These are phyloP conservation scores for Heterocephalus glaber DNA, from an alignment of 2,113 vertebrate species.

Conservation along the genomic window DNA sequence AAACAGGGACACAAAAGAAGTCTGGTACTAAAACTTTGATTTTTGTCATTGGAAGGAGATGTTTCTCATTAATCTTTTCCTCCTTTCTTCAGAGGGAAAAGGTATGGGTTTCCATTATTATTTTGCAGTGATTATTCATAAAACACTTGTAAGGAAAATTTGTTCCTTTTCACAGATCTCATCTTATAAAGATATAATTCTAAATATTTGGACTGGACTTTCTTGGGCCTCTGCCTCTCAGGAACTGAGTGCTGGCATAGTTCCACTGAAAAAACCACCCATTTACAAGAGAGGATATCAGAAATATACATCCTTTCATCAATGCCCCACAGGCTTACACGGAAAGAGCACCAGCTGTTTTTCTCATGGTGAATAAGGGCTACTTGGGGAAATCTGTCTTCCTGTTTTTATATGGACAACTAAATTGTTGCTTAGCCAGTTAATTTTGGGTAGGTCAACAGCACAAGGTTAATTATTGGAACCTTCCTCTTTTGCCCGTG, in stretches of 20 bases:
- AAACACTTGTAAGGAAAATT: constrained; percentile 78
- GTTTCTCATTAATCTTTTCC: constrained; percentile 83
- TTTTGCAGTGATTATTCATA: constrained; percentile 81
- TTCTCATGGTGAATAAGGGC: constrained; percentile 89
- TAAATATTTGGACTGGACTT: constrained; percentile 83
- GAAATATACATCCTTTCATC: constrained; percentile 87
- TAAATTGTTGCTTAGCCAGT: constrained; percentile 86
- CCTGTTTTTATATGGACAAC: constrained; percentile 90
- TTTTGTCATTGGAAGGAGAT: constrained; percentile 82
- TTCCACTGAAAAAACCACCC: constrained; percentile 83
- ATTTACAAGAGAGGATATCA: constrained; percentile 87
- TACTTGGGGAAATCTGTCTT: constrained; percentile 90
- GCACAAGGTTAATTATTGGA: constrained; percentile 87
- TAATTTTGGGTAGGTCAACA: constrained; percentile 88
- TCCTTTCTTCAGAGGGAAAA: constrained; percentile 51
- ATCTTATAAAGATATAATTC: constrained; percentile 79
- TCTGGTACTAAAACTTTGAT: constrained; percentile 83
- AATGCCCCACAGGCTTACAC: constrained; percentile 82
- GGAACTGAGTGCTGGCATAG: constrained; percentile 83
- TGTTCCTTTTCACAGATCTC: constrained; percentile 80
- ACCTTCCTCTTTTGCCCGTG: constrained; percentile 80
- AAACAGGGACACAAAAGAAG: constrained; percentile 84
- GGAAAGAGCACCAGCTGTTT: constrained; percentile 88
- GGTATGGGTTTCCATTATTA: constrained; percentile 75
- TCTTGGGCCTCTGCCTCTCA: constrained; percentile 80